Evolutionary conservation across 2,113 vertebrate species (phyloP), one percentile per base, ranked within the genome.

Genomic region (Carassius carassius): DNA sequence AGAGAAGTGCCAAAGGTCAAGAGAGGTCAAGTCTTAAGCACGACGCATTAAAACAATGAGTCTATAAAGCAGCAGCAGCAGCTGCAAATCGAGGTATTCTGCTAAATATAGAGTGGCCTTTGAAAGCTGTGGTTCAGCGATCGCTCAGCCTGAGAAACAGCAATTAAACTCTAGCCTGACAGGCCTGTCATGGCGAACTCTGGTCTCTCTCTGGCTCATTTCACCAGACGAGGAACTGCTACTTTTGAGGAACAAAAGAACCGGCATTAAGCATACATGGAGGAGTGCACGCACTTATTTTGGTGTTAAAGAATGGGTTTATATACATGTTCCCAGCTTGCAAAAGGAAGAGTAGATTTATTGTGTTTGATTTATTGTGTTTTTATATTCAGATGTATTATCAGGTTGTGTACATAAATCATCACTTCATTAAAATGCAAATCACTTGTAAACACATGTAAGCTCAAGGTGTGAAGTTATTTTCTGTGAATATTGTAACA

Each of bases 81-180:
- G 7, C n/a, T 44, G 16, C 69, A 44, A 67, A 29, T 32, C 2
- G 17, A 49, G 37, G 62, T 49, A 23, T 13, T 21, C 44, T 19
- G 23, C 41, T 81, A 67, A 81, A 81, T 81, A 51, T 81, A 81
- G 62, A 1, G 41, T 67, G 78, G n/a, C 78, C 62, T 81, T 67
- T 65, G 62, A 81, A 81, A 81, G 62, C 78, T 32, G 7, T 51
- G 78, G 37, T 81, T 81, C 78, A 81, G 37, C 5, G 78, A 80
- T 44, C 41, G 4, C 78, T 80, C 60, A 47, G 78, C 23, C n/a
- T 13, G 44, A 65, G 62, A 67, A 81, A 67, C n/a, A 67, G 62
- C 78, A 81, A 81, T 81, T 67, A 81, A 67, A 49, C 21, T 81
- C 60, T 49, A 49, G 37, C 60, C 60, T 81, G 23, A 67, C 41